Percentiles rank a stretch among this genome's conserved stretches.
Conservation (phyloP, 2,888 invertebrate genomes). For the Selenia dentaria region DNA sequence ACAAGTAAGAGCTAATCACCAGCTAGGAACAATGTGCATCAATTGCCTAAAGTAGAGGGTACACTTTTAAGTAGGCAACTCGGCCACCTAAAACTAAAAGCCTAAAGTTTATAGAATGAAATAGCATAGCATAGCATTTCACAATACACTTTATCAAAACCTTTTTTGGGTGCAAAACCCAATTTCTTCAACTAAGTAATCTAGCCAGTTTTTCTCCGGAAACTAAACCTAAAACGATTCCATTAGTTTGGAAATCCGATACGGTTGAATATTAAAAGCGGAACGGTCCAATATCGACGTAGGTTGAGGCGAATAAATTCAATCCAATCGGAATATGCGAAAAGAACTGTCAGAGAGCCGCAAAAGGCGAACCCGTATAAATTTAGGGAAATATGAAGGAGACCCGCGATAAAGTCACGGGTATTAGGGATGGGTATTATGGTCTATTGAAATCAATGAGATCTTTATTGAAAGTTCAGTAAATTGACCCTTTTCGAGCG, state of each 20-base stretch:
- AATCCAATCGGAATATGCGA: slow-evolving; percentile 61
- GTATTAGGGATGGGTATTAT: slow-evolving; percentile 67
- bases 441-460: slow-evolving; percentile 75
- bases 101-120: too few relatives aligned
- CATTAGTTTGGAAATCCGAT: slow-evolving; percentile 33
- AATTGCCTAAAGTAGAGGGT: too few relatives aligned
- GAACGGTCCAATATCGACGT: slow-evolving; percentile 45
- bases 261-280: slow-evolving; percentile 42
- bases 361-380: slow-evolving; percentile 68
- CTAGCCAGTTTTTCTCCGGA: slow-evolving; percentile 22
- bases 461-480: slow-evolving; percentile 71
- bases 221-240: slow-evolving; percentile 25
- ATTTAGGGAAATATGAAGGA: slow-evolving; percentile 68
- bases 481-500: slow-evolving; percentile 54
- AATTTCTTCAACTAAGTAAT: too few relatives aligned
- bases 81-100: too few relatives aligned
- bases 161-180: too few relatives aligned
- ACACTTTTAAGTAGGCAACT: too few relatives aligned
- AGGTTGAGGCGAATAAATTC: slow-evolving; percentile 58
- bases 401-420: slow-evolving; percentile 65
- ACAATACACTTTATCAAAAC: too few relatives aligned
- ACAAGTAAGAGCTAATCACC: too few relatives aligned
- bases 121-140: too few relatives aligned
- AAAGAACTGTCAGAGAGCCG: slow-evolving; percentile 61
- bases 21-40: too few relatives aligned